Percentiles rank a stretch among this genome's conserved stretches.
These are phyloP conservation scores for Lithobius niger DNA, from an alignment of 1,140 invertebrate genomes.

Conservation along the genomic window DNA sequence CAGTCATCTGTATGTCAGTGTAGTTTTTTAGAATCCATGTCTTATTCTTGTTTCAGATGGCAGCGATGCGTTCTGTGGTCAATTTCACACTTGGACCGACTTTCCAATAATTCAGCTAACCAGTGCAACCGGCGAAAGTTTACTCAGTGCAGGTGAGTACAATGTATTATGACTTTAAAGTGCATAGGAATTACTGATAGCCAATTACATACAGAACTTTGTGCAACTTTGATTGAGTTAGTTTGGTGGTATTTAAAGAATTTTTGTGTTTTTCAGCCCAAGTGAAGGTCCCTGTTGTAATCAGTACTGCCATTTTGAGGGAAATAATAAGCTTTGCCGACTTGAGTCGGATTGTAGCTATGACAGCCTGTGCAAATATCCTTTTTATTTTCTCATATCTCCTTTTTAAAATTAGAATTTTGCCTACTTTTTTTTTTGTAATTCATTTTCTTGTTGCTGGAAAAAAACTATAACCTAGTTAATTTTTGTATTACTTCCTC, in stretches of 20 bases:
- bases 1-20: no score
- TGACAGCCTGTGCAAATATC: conserved; percentile 70
- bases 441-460: not conserved
- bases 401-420: no score
- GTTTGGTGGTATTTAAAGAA: no score
- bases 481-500: no score
- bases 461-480: no score
- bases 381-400: conserved; percentile 37
- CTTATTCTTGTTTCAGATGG: conserved; percentile 53
- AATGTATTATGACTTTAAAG: conserved; percentile 18
- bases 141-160: conserved; percentile 73
- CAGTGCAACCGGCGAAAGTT: conserved; percentile 60
- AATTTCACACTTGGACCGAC: conserved; percentile 50
- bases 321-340: conserved; percentile 45
- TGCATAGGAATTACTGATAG: conserved; percentile 16
- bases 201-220: conserved; percentile 17
- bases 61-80: conserved; percentile 87
- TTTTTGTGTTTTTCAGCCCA: no score
- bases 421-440: conserved; percentile 4
- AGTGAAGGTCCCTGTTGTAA: conserved; percentile 94
- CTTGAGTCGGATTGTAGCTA: conserved; percentile 76
- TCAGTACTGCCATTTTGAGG: conserved; percentile 58
- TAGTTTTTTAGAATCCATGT: no score
- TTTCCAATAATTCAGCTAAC: conserved; percentile 53
- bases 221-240: not conserved